Evolutionary conservation across 1,140 invertebrate genomes (phyloP), one percentile per base, ranked within the genome.

Genomic region (Sycophila sp.): DNA sequence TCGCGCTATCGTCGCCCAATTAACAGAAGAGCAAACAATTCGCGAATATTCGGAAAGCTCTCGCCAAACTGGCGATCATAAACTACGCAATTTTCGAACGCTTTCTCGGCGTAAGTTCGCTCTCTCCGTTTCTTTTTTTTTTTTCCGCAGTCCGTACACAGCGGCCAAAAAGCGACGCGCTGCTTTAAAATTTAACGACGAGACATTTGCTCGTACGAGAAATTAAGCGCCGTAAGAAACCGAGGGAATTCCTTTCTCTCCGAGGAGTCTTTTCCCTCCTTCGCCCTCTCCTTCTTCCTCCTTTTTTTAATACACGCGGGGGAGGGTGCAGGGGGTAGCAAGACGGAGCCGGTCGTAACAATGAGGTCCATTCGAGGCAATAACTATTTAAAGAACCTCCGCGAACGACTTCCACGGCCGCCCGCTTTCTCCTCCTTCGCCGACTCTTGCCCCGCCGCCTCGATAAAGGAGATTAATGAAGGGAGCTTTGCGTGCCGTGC

Each of bases 321-420:
- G n/a, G n/a, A n/a, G n/a, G n/a, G n/a, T n/a, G n/a, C n/a, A n/a
- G n/a, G n/a, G n/a, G n/a, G n/a, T n/a, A n/a, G n/a, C n/a, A n/a
- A n/a, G n/a, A n/a, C n/a, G n/a, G n/a, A n/a, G n/a, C n/a, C n/a
- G 55, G 30, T 68, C 32, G 56, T 49, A 68, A 51, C 55, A 68
- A 68, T 68, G 51, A 51, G 60, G 24, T 26, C 38, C 15, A 51
- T 51, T 60, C 15, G 30, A 7, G 17, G 17, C 66, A 38, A 51
- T 68, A 40, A 26, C 30, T 60, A 49, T 68, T 68, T 51, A 68
- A 68, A 68, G 64, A 68, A 60, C 55, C 63, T 55, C 2, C 51
- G 34, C 13, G n/a, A 53, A 55, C 26, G 32, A 60, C 56, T 51
- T 68, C 10, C 42, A 36, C 28, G n/a, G 22, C 2, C 13, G 13